Percentiles rank a stretch among this genome's conserved stretches.
Evolutionary conservation across 2,797 vertebrate species (phyloP).

Genomic region (Tenualosa thibaudeaui): DNA sequence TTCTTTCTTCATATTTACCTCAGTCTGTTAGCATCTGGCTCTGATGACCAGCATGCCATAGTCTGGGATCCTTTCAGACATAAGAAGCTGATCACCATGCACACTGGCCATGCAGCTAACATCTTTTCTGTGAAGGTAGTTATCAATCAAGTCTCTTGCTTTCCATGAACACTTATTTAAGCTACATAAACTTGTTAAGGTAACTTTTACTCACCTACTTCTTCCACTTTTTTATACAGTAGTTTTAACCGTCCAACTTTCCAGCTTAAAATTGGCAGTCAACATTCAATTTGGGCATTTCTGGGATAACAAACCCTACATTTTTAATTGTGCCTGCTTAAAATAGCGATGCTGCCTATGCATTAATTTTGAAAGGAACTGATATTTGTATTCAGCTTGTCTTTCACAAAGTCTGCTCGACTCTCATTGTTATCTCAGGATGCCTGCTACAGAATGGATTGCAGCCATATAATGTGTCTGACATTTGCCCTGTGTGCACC

Average conservation of each 20-base stretch:
- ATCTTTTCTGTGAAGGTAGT: slow-evolving; percentile 98
- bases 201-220: neutral
- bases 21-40: slow-evolving; percentile 95
- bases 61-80: slow-evolving; percentile 97
- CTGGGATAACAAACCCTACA: neutral
- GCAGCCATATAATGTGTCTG: neutral
- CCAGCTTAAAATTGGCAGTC: no score
- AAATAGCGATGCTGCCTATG: neutral
- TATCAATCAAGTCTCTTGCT: neutral
- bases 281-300: neutral
- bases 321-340: neutral
- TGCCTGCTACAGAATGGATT: neutral
- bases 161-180: neutral
- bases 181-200: neutral
- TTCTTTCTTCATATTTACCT: neutral
- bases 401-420: neutral
- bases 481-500: neutral
- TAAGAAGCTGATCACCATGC: slow-evolving; percentile 97
- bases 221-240: no score
- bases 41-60: slow-evolving; percentile 97
- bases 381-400: neutral
- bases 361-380: neutral
- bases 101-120: slow-evolving; percentile 97
- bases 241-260: no score
- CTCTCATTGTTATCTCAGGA: neutral